Base-by-base conservation (phyloP, 2,113 vertebrate species). In the Malurus cyaneus region DNA sequence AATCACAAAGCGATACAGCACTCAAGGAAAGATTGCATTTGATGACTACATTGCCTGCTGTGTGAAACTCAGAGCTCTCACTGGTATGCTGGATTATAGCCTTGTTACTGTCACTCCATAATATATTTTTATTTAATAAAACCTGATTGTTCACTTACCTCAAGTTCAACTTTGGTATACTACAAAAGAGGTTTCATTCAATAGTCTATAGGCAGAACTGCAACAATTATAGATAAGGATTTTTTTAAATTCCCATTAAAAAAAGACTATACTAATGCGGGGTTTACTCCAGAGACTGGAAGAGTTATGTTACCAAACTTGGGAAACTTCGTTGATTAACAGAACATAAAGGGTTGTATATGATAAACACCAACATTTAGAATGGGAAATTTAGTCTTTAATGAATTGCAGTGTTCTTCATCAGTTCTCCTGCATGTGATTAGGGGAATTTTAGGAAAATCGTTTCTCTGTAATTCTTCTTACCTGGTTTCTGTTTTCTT, bases 31-130 rank as follows among this genome's bases (percentile, higher is more conserved):
- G 93, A 99, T 99, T 86, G 92, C 97, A 6, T 99, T 99, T 18
- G 99, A 99, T 72, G 99, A 99, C 57, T 99, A 99, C 53, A 98
- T 99, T 8, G 98, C 98, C 88, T 99, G 99, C 81, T 98, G 98
- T 11, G 97, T 99, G 44, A 99, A 98, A 97, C 98, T 99, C 44
- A 97, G 99, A 23, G 98, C 98, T 12, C 97, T 99, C 88, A 99
- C 99, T 34, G 99, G 99, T 99, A 95, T 73, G 98, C 89, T 49
- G 42, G 29, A 17, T 24, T 28, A 29, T 5, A 42, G 18, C 11
- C 23, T 19, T 28, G 11, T 49, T 46, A 8, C 54, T 86, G 2
- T 77, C 39, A 20, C 15, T 20, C 62, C 23, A 9, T 53, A 17
- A 44, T 36, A 9, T 1, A 31, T 29, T 83, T 80, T 65, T 82